These are phyloP conservation scores for Toxonevra muliebris DNA, from an alignment of 2,888 invertebrate species.

Conservation along the genomic window DNA sequence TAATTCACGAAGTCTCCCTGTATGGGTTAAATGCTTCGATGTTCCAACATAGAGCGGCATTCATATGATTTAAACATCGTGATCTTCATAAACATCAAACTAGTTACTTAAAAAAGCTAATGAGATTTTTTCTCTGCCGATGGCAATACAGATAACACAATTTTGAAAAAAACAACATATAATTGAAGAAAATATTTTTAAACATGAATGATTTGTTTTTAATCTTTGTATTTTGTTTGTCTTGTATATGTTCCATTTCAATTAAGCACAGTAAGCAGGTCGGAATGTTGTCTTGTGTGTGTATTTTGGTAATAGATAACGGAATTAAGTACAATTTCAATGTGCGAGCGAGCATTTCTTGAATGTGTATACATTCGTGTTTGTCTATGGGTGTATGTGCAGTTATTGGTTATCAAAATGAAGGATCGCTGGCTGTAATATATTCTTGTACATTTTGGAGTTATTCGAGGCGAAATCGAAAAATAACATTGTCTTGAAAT, in stretches of 20 bases:
- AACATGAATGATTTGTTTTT: conserved; percentile 39
- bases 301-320: not conserved
- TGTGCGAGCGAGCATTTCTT: not conserved
- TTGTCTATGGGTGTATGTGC: not conserved
- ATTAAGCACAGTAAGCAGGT: not conserved
- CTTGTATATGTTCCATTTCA: not conserved
- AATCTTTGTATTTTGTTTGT: conserved; percentile 34
- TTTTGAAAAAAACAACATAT: not conserved
- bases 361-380: too few species aligned
- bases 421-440: not conserved
- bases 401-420: not conserved
- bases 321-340: not conserved
- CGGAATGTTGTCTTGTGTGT: conserved; percentile 2
- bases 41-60: not conserved
- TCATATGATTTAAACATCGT: conserved; percentile 4
- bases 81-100: conserved; percentile 10
- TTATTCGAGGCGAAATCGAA: too few species aligned
- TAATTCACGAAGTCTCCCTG: too few species aligned
- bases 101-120: conserved; percentile 8
- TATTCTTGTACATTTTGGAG: too few species aligned
- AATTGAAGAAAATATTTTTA: conserved; percentile 9
- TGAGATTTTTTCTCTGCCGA: conserved; percentile 21
- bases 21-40: too few species aligned
- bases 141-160: conserved; percentile 15
- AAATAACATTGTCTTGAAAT: too few species aligned